Conservation (phyloP, 2,113 vertebrate genomes). For the Xenopus laevis region DNA sequence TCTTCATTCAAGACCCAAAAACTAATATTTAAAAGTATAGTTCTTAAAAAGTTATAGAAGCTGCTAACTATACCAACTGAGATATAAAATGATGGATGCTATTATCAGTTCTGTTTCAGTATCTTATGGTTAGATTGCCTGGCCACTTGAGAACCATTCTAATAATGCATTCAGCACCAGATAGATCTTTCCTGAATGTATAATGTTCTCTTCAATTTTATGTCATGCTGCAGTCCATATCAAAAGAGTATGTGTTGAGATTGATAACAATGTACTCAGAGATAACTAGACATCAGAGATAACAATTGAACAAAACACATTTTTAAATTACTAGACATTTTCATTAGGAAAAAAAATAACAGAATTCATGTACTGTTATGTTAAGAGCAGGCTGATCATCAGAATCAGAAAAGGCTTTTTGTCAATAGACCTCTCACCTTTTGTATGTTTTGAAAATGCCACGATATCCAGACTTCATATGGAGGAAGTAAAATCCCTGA, state of each 20-base stretch:
- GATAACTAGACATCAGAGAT: slow-evolving; percentile 17
- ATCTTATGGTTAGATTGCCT: slow-evolving; percentile 38
- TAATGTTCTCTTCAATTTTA: slow-evolving; percentile 39
- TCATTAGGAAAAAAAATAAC: slow-evolving; percentile 5
- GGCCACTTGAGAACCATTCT: slow-evolving; percentile 38
- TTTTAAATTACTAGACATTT: slow-evolving; percentile 17
- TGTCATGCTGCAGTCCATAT: slow-evolving; percentile 39
- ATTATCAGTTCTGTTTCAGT: slow-evolving; percentile 39
- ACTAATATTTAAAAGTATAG: slow-evolving; percentile 36
- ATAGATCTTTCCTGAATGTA: slow-evolving; percentile 42
- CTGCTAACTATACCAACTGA: slow-evolving; percentile 37
- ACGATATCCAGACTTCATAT: not conserved
- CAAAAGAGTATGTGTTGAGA: slow-evolving; percentile 31
- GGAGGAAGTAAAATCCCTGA: not conserved
- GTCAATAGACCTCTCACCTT: not conserved
- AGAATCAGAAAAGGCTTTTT: not conserved
- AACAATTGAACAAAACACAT: slow-evolving; percentile 24
- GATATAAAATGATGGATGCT: slow-evolving; percentile 40
- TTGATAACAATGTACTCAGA: slow-evolving; percentile 39
- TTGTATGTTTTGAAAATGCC: not conserved
- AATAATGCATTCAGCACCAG: slow-evolving; percentile 37
- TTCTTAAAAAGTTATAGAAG: slow-evolving; percentile 33
- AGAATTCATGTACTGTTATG: slow-evolving; percentile 5
- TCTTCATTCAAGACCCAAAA: slow-evolving; percentile 1
- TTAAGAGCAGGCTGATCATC: not conserved